Evolutionary conservation across 2,797 vertebrate genomes (phyloP).

Genomic region (Mus caroli): DNA sequence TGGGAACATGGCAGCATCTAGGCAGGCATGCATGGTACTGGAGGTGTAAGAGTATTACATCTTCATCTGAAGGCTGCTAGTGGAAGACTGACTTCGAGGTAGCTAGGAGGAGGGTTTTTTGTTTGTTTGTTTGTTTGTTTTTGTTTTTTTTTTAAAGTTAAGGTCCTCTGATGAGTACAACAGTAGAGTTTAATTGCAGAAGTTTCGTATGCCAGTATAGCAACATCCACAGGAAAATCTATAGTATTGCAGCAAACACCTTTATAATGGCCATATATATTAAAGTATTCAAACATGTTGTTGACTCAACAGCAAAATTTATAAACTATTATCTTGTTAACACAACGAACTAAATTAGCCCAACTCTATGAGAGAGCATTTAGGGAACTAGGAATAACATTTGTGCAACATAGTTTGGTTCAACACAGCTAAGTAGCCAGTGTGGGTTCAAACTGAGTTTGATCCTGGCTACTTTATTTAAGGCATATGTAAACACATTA

Average conservation of each 20-base stretch:
- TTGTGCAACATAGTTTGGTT: constrained; percentile 58
- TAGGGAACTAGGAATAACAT: constrained; percentile 58
- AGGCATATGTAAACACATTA: not conserved
- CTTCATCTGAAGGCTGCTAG: no score
- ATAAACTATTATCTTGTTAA: constrained; percentile 72
- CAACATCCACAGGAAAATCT: constrained; percentile 77
- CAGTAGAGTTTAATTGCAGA: constrained; percentile 72
- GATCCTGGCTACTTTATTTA: not conserved
- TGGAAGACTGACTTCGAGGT: no score
- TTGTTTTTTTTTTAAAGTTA: constrained; percentile 61
- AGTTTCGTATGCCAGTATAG: constrained; percentile 76
- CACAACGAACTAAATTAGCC: constrained; percentile 51
- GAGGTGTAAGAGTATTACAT: no score
- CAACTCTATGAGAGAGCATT: constrained; percentile 40
- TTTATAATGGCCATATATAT: constrained; percentile 65
- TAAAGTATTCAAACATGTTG: constrained; percentile 74
- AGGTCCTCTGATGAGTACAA: constrained; percentile 73
- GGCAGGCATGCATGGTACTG: no score
- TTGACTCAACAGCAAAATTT: constrained; percentile 42
- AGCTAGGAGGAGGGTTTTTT: no score
- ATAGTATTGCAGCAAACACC: constrained; percentile 47
- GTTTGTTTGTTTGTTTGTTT: no score
- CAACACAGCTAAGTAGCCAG: not conserved
- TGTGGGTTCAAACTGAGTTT: not conserved
- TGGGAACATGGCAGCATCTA: no score